Evolutionary conservation across 1,140 invertebrate genomes (phyloP).

Genomic region (Nixonia krombeini): DNA sequence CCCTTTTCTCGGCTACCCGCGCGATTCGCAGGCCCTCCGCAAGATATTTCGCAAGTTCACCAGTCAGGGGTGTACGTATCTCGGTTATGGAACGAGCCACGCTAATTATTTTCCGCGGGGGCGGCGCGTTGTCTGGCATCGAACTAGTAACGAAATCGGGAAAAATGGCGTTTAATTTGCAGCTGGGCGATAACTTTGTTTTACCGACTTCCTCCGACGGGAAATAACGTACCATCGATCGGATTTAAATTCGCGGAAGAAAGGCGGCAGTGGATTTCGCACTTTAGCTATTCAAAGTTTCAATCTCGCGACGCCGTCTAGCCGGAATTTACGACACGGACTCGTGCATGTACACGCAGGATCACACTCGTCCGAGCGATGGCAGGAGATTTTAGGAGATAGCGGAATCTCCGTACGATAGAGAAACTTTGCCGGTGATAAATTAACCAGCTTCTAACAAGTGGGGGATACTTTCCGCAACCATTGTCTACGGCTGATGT

Average conservation of each 20-base stretch:
- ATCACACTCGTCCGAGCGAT: conserved; percentile 17
- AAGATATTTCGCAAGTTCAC: conserved; percentile 22
- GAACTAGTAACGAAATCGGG: neutral
- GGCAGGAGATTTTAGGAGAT: no score
- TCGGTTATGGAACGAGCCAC: conserved; percentile 27
- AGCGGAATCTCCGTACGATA: no score
- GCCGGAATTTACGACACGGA: conserved; percentile 5
- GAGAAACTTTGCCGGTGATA: no score
- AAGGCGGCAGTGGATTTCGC: conserved; percentile 51
- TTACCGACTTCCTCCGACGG: conserved; percentile 13
- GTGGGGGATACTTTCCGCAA: no score
- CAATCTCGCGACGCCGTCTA: conserved; percentile 35
- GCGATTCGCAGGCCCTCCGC: conserved; percentile 25
- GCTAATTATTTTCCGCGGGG: conserved; percentile 23
- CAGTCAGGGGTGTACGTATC: conserved; percentile 11
- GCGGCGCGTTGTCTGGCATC: neutral
- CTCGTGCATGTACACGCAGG: neutral
- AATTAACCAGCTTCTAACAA: no score
- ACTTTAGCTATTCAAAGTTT: conserved; percentile 53
- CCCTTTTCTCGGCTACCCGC: conserved; percentile 15
- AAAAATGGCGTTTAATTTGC: neutral
- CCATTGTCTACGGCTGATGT: no score
- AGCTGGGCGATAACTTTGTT: conserved; percentile 14
- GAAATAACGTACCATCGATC: conserved; percentile 51
- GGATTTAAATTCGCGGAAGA: conserved; percentile 49